Base-by-base conservation (phyloP, 2,797 vertebrate genomes). In the Choloepus didactylus region DNA sequence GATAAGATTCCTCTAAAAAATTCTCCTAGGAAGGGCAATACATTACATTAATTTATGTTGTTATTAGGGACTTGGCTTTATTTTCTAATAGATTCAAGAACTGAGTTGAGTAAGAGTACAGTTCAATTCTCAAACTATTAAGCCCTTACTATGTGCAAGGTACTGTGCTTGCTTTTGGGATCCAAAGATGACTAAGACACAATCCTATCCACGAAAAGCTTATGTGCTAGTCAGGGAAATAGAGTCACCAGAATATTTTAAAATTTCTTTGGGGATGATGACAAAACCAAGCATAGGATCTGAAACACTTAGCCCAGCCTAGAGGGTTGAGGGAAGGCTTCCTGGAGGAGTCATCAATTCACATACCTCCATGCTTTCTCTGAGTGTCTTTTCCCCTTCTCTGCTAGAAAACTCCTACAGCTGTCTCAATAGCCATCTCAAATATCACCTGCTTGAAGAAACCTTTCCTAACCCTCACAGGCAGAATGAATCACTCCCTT, bases 1-100 rank as follows among this genome's bases (percentile, higher is more conserved):
- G 66, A 83, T 90, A 95, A 73, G n/a, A 87, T 72, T 87, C 10
- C 29, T 88, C 56, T 95, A 35, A 93, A 62, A 89, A 31, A 44
- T 87, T 85, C 27, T 95, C 76, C 44, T 80, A 77, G 67, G 31
- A 95, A 92, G 23, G 56, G 41, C 18, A 94, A 38, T 82, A 85
- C 3, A 31, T 60, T 80, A 76, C 87, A 62, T 75, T 56, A 87
- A 75, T 62, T 92, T 66, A 87, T 83, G 19, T 84, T 84, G 12
- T 66, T 82, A 83, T 81, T 77, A 80, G 12, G 70, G 31, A 88
- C 23, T 41, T 87, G 66, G 19, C 9, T 95, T 93, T 89, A 83
- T 92, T 94, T 54, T 82, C 29, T 21, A 89, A 35, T n/a, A 91
- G 18, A 46, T 41, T 70, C 23, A 60, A 59, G 85, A 85, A 81